phyloP scores from a whole-genome alignment of 2,797 vertebrate species.

The Propithecus deckenii region DNA sequence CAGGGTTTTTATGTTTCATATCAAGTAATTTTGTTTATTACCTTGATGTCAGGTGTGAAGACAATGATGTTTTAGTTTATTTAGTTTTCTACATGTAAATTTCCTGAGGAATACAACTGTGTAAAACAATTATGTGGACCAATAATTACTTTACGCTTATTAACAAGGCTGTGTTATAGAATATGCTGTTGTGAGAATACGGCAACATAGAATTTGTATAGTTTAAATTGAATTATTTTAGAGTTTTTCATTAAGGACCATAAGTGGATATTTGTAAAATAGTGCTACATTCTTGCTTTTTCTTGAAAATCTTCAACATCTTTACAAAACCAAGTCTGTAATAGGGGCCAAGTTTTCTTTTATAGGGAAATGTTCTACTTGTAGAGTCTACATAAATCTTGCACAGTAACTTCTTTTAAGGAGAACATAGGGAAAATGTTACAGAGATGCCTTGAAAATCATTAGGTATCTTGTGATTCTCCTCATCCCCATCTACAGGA shows the following conservation, averaged over 20 bases:
- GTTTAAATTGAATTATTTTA: constrained; percentile 13
- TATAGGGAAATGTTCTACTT: not conserved
- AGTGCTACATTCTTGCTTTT: not conserved
- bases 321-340: not conserved
- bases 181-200: not conserved
- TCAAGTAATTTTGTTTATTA: not conserved
- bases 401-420: not conserved
- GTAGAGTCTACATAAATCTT: not conserved
- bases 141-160: constrained; percentile 35
- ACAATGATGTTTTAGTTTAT: not conserved
- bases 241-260: not conserved
- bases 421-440: not conserved
- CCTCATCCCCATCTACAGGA: not conserved
- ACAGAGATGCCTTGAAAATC: not conserved
- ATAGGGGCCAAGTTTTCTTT: not conserved
- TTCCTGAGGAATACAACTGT: not conserved
- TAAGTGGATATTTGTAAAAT: not conserved
- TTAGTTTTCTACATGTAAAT: not conserved
- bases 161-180: not conserved
- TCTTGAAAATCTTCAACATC: not conserved
- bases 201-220: not conserved
- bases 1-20: not conserved
- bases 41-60: not conserved
- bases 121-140: not conserved
- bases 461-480: not conserved